phyloP scores from a whole-genome alignment of 2,113 vertebrate species.

The Macquaria ambigua region DNA sequence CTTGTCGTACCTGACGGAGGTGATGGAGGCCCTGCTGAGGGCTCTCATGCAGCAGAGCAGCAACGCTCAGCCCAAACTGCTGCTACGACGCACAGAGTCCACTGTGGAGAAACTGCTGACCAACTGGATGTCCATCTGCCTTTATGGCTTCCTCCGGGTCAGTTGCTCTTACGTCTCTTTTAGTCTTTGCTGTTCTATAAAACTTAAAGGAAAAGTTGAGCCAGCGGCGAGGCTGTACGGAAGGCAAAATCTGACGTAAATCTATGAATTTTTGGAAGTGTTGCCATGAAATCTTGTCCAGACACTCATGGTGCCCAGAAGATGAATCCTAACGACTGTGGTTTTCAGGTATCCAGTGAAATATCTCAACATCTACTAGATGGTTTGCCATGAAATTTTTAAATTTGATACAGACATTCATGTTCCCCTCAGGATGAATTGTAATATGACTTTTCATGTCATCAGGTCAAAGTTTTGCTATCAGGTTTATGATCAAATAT shows the following conservation, averaged over 20 bases:
- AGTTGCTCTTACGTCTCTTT: slow-evolving; percentile 33
- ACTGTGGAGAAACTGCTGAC: slow-evolving; percentile 96
- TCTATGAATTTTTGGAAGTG: no score
- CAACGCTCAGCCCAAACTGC: slow-evolving; percentile 91
- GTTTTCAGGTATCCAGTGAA: no score
- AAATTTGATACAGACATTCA: no score
- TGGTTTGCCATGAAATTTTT: no score
- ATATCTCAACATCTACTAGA: no score
- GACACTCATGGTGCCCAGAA: neutral
- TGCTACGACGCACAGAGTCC: slow-evolving; percentile 93
- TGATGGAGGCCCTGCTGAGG: slow-evolving; percentile 91
- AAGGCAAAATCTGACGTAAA: no score
- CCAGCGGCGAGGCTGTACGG: neutral
- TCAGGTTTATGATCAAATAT: no score
- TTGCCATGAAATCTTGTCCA: neutral
- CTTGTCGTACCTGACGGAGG: slow-evolving; percentile 91
- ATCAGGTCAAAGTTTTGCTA: no score
- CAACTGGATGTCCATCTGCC: slow-evolving; percentile 98
- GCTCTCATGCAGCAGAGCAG: slow-evolving; percentile 91
- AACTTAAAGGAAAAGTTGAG: neutral
- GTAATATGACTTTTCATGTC: no score
- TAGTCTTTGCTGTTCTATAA: neutral
- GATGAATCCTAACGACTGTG: no score
- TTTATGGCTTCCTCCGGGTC: slow-evolving; percentile 96
- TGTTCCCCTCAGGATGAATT: no score